Evolutionary conservation across 2,888 invertebrate species (phyloP).

Genomic region (Nemurella pictetii): DNA sequence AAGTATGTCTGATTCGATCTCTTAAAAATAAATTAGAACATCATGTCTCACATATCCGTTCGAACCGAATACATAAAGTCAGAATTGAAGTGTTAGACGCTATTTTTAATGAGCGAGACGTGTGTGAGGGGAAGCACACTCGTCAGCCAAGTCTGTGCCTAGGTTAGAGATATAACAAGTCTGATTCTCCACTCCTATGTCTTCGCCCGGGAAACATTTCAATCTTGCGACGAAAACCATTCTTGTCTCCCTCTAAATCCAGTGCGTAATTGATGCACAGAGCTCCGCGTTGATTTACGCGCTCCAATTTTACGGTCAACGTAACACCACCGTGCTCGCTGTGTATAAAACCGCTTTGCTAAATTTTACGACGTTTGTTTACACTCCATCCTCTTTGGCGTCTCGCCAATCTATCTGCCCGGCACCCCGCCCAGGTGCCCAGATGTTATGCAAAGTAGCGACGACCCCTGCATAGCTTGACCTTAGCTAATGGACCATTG

Average conservation of each 20-base stretch:
- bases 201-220: too few species aligned
- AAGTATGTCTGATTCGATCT: too few species aligned
- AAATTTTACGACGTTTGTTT: conserved; percentile 17
- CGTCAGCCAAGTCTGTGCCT: too few species aligned
- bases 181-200: neutral
- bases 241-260: neutral
- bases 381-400: neutral
- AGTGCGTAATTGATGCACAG: neutral
- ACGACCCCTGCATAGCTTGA: neutral
- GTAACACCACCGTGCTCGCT: neutral
- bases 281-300: neutral
- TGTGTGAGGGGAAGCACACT: neutral
- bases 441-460: conserved; percentile 3
- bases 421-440: neutral
- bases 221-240: neutral
- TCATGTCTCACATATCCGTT: too few species aligned
- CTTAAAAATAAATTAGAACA: neutral
- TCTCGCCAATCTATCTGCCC: neutral
- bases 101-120: neutral
- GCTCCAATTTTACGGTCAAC: neutral
- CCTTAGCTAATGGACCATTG: conserved; percentile 13
- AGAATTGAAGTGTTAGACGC: neutral
- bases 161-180: too few species aligned
- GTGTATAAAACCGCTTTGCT: neutral
- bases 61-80: neutral